A percentile compares a stretch with the other conserved stretches of the same genome.
These are phyloP conservation scores for Henricia sp. DNA, from an alignment of 53 echinoderm and acorn worm species.

Conservation along the genomic window DNA sequence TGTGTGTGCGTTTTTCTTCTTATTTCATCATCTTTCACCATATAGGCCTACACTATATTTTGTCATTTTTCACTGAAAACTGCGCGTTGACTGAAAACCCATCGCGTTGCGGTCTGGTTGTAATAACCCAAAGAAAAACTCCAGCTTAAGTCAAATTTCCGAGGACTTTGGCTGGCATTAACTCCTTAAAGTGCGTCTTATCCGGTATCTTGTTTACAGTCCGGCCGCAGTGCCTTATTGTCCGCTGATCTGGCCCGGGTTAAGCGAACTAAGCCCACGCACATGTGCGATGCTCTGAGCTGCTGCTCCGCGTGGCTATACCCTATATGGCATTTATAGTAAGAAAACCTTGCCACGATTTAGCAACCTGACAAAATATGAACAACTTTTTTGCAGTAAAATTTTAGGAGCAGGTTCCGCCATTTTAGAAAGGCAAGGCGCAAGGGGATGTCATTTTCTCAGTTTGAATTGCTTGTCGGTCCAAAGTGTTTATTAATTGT, in stretches of 20 bases:
- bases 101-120: not conserved
- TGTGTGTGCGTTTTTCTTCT: no score
- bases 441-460: no score
- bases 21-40: no score
- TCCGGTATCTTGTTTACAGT: slow-evolving; percentile 37
- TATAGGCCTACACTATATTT: not conserved
- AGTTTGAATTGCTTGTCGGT: no score
- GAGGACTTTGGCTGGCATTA: slow-evolving; percentile 33
- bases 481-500: no score
- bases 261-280: slow-evolving; percentile 31
- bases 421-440: no score
- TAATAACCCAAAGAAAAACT: slow-evolving; percentile 46
- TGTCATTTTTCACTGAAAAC: not conserved
- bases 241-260: slow-evolving; percentile 13
- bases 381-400: no score
- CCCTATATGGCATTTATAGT: no score
- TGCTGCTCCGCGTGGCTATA: no score
- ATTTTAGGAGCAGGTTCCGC: no score
- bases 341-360: no score
- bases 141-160: slow-evolving; percentile 56
- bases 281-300: slow-evolving; percentile 32
- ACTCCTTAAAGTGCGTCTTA: slow-evolving; percentile 4
- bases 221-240: slow-evolving; percentile 4
- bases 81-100: not conserved
- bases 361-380: no score